Evolutionary conservation across 1,140 invertebrate species (phyloP).

Genomic region (Adoxophyes honmai): DNA sequence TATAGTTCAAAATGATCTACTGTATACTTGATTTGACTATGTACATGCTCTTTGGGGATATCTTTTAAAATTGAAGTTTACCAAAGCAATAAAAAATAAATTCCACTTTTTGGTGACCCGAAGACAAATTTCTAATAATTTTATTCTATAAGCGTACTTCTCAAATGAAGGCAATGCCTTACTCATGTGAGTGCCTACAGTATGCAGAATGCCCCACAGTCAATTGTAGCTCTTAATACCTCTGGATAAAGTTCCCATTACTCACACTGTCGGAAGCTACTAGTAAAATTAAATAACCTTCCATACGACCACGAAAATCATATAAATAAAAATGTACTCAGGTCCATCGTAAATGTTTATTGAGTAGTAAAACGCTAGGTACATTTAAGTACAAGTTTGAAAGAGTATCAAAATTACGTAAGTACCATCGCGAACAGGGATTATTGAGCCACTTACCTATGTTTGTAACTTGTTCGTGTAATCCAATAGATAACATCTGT

Average conservation of each 20-base stretch:
- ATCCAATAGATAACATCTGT: no score
- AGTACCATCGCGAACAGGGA: no score
- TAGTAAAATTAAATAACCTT: conserved; percentile 17
- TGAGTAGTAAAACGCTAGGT: neutral
- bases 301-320: conserved; percentile 16
- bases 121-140: conserved; percentile 16
- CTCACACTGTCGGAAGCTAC: neutral
- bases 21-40: no score
- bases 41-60: no score
- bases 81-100: no score
- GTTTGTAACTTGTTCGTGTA: no score
- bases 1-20: no score
- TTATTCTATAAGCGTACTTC: conserved; percentile 27
- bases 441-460: no score
- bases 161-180: conserved; percentile 23
- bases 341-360: conserved; percentile 24
- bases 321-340: conserved; percentile 16
- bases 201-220: neutral
- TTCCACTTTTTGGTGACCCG: conserved; percentile 13
- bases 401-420: neutral
- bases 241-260: neutral
- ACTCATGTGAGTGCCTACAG: conserved; percentile 5
- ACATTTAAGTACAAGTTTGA: neutral
- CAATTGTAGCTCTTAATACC: neutral
- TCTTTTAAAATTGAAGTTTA: no score